Evolutionary conservation across 2,797 vertebrate species (phyloP).

Genomic region (Gambusia yucatana): DNA sequence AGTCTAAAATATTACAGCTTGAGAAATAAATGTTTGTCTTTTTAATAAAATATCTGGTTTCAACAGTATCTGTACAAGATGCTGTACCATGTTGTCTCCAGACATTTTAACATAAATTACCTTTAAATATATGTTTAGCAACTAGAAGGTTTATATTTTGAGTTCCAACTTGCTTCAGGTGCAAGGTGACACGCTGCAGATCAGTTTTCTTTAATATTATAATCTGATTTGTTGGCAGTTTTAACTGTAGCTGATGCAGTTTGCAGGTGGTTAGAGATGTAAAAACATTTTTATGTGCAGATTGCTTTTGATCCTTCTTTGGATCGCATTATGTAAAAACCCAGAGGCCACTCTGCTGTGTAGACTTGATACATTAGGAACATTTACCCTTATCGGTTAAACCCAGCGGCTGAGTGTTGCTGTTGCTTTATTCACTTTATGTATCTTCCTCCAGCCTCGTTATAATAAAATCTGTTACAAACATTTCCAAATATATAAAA

Average conservation of each 20-base stretch:
- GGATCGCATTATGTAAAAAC: background rate
- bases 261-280: conserved; percentile 7
- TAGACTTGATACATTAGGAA: background rate
- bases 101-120: background rate
- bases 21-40: background rate
- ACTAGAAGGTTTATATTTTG: background rate
- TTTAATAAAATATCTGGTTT: background rate
- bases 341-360: conserved; percentile 1
- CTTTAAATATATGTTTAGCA: background rate
- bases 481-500: background rate
- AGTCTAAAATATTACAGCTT: background rate
- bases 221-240: conserved; percentile 7
- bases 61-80: background rate
- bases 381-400: conserved; percentile 4
- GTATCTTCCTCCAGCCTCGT: background rate
- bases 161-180: conserved; percentile 4
- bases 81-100: background rate
- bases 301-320: conserved; percentile 13
- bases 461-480: background rate
- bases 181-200: background rate
- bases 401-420: background rate
- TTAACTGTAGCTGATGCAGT: background rate
- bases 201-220: background rate
- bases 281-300: background rate
- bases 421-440: background rate